Conservation (phyloP, 2,888 invertebrate species). For the Abrostola tripartita region DNA sequence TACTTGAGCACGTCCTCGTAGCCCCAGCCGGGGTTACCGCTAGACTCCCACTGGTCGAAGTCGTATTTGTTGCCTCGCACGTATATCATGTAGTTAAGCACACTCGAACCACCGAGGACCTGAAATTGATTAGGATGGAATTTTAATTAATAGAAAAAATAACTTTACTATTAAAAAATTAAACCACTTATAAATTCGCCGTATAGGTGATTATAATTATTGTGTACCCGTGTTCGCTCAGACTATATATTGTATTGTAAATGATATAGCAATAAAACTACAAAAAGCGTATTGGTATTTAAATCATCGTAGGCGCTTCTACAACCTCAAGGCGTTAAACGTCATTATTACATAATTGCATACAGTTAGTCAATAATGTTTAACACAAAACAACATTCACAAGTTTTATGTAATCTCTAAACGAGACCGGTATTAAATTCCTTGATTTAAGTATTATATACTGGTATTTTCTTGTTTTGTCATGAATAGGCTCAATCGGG, state of each 20-base stretch:
- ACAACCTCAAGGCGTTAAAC: background rate
- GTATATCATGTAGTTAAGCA: constrained; percentile 97
- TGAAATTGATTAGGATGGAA: constrained; percentile 59
- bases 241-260: background rate
- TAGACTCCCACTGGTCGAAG: constrained; percentile 95
- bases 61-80: constrained; percentile 95
- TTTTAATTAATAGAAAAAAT: background rate
- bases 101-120: constrained; percentile 96
- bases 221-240: too few relatives aligned
- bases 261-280: constrained; percentile 9
- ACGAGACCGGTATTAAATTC: too few relatives aligned
- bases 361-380: too few relatives aligned
- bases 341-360: too few relatives aligned
- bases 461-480: too few relatives aligned
- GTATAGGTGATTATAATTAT: too few relatives aligned
- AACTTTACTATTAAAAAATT: too few relatives aligned
- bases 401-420: too few relatives aligned
- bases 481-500: too few relatives aligned
- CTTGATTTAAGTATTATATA: too few relatives aligned
- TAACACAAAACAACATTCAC: constrained; percentile 9
- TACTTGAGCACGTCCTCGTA: constrained; percentile 95
- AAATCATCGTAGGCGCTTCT: constrained; percentile 20
- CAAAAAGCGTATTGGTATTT: constrained; percentile 8
- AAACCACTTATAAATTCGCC: too few relatives aligned
- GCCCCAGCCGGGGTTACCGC: constrained; percentile 96